Percentiles rank a stretch among this genome's conserved stretches.
phyloP scores from a whole-genome alignment of 2,888 invertebrate genomes.

The Rhimphoctona megacephalus region DNA sequence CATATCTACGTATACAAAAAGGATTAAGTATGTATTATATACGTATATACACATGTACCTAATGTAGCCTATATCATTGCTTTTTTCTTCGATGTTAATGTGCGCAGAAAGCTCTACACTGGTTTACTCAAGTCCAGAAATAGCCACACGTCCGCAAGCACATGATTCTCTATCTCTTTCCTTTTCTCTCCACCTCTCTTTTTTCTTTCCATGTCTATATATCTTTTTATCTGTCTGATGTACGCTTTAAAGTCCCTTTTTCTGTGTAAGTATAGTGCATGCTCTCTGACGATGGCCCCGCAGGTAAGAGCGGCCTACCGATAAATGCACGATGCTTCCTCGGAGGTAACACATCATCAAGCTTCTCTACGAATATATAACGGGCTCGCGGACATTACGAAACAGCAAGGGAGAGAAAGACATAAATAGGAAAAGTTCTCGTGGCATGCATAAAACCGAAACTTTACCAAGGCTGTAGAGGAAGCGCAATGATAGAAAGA shows the following conservation, averaged over 20 bases:
- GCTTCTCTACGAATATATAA: slow-evolving; percentile 18
- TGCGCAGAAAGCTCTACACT: slow-evolving; percentile 39
- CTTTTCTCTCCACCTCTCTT: slow-evolving; percentile 33
- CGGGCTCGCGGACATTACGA: slow-evolving; percentile 1
- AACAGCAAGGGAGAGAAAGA: slow-evolving; percentile 7
- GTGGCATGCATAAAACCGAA: slow-evolving; percentile 18
- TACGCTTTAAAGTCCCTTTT: slow-evolving; percentile 23
- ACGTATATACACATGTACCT: slow-evolving; percentile 16
- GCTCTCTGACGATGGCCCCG: slow-evolving; percentile 62
- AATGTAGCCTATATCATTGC: slow-evolving; percentile 53
- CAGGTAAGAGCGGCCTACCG: slow-evolving; percentile 64
- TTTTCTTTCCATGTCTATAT: slow-evolving; percentile 21
- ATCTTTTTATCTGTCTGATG: slow-evolving; percentile 20
- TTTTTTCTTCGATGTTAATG: slow-evolving; percentile 56
- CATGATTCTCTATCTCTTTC: slow-evolving; percentile 46
- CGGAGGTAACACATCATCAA: slow-evolving; percentile 11
- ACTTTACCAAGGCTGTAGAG: slow-evolving; percentile 22
- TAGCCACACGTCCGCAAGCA: slow-evolving; percentile 55
- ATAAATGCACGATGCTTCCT: slow-evolving; percentile 62
- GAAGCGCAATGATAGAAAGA: neutral
- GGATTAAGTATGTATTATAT: neutral
- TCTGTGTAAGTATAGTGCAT: slow-evolving; percentile 35
- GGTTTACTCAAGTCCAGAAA: slow-evolving; percentile 59
- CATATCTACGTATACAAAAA: neutral
- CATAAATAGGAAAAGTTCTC: slow-evolving; percentile 28